Evolutionary conservation across 2,797 vertebrate species (phyloP).

Genomic region (Spatula clypeata): DNA sequence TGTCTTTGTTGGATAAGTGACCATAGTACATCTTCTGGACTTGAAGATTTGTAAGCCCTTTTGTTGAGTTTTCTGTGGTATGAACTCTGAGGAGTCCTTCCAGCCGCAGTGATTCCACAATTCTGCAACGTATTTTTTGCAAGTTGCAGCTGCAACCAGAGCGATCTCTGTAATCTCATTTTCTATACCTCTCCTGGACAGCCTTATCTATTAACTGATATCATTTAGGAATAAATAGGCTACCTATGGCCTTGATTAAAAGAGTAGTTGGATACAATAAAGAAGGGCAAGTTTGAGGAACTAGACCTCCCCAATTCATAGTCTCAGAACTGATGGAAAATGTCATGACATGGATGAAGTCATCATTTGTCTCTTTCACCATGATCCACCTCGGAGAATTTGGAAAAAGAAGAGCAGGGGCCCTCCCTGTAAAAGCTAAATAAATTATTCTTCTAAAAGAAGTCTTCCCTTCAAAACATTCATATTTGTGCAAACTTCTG

Average conservation of each 20-base stretch:
- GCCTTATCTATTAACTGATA: neutral
- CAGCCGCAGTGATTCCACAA: neutral
- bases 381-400: neutral
- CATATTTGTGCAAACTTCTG: neutral
- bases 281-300: neutral
- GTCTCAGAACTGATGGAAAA: neutral
- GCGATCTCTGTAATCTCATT: neutral
- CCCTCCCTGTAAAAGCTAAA: neutral
- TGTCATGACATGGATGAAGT: neutral
- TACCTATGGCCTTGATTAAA: neutral
- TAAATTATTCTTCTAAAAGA: neutral
- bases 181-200: neutral
- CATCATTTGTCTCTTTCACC: neutral
- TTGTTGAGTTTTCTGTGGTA: neutral
- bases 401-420: neutral
- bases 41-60: accelerated
- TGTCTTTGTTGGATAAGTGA: neutral
- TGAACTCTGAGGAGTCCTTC: neutral
- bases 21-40: neutral
- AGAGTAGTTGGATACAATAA: neutral
- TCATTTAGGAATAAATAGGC: neutral
- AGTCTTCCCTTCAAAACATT: neutral
- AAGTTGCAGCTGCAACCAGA: neutral
- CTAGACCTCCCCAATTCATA: neutral
- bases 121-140: neutral